These are phyloP conservation scores for Scomber scombrus DNA, from an alignment of 2,113 vertebrate species.

Conservation along the genomic window DNA sequence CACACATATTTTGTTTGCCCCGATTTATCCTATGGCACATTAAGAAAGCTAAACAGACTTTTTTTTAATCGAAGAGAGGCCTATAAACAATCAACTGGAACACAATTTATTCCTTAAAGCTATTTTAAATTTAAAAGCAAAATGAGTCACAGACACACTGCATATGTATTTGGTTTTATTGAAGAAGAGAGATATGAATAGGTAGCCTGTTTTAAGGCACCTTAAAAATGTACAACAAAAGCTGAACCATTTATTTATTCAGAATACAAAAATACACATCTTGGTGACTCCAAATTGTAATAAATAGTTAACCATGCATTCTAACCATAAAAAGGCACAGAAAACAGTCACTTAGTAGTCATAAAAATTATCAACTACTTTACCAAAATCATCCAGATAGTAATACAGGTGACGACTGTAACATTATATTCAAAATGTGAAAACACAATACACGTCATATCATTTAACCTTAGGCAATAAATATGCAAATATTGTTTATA, in stretches of 20 bases:
- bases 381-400: conserved; percentile 96
- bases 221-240: conserved; percentile 91
- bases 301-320: conserved; percentile 99
- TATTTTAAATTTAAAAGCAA: background rate
- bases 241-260: conserved; percentile 92
- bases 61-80: background rate
- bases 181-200: conserved; percentile 92
- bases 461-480: conserved; percentile 99
- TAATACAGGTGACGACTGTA: conserved; percentile 94
- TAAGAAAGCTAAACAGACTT: background rate
- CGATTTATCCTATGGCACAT: background rate
- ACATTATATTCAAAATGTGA: conserved; percentile 99
- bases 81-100: background rate
- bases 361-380: conserved; percentile 98
- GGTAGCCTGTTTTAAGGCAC: conserved; percentile 88
- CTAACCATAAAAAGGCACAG: conserved; percentile 97
- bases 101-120: no score
- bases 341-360: conserved; percentile 99
- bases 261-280: conserved; percentile 99
- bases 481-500: conserved; percentile 93
- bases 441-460: conserved; percentile 95
- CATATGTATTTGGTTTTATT: conserved; percentile 96
- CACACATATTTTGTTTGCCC: background rate
- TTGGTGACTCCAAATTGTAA: conserved; percentile 96
- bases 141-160: conserved; percentile 54